Base-by-base conservation (phyloP, 1,140 invertebrate genomes). In the Lineus longissimus region DNA sequence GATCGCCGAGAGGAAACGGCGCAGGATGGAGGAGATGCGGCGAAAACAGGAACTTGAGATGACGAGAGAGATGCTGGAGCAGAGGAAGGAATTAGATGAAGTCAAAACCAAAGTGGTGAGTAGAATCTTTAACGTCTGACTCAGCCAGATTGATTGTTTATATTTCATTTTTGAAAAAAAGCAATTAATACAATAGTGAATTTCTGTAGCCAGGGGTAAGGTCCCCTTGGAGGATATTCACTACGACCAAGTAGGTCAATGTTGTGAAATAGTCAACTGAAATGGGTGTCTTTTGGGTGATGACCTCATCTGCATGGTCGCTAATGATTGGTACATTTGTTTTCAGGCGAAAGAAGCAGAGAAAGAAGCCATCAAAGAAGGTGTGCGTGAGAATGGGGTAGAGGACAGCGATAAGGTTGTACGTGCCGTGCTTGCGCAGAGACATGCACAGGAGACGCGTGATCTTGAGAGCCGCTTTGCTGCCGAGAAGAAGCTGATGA, bases 401-500 rank as follows among this genome's bases (percentile, higher is more conserved):
- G 77, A 80, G 43, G 77, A 78, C 43, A 71, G 72, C 64, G 76
- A 78, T 59, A 75, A 75, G 58, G 76, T 80, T 11, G 69, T 78
- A 9, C 68, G 70, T 56, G 73, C 77, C 64, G 77, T 79, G 0
- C 68, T 79, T 22, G 76, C 77, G 19, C 69, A 73, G 40, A 65
- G 77, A 62, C 77, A 78, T 56, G 75, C 75, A 1, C 71, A 74
- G 70, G 77, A 80, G 63, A 36, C 76, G 69, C 58, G 61, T 15
- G 74, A 76, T 58, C 64, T 78, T 1, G 77, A 80, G 13, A 71
- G 68, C 17, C 68, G 73, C 47, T 77, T 68, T 65, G 70, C 65
- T 29, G 73, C 74, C 1, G 62, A 75, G 66, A 75, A 73, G 59
- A 71, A 72, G 40, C 60, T 77, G 31, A 73, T 76, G 73, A 70